These are phyloP conservation scores for Euura lappo DNA, from an alignment of 1,140 invertebrate species.

Conservation along the genomic window DNA sequence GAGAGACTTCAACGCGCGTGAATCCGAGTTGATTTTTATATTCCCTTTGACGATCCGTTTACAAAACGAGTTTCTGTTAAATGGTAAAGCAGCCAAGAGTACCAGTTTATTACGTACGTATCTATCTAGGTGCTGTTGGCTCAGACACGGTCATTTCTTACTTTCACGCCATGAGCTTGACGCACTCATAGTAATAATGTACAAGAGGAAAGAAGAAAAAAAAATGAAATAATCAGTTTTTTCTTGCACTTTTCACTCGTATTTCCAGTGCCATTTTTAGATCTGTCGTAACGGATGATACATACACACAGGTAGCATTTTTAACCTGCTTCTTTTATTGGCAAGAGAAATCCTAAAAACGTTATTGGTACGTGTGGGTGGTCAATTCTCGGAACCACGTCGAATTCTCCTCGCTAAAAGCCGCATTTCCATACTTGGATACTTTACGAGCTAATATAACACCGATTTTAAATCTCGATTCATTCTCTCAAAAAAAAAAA, in stretches of 20 bases:
- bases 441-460: too few relatives aligned
- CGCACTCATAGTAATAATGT: neutral
- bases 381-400: too few relatives aligned
- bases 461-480: too few relatives aligned
- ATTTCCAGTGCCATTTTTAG: slow-evolving; percentile 2
- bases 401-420: too few relatives aligned
- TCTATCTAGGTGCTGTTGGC: neutral
- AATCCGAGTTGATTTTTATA: too few relatives aligned
- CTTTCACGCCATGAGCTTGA: neutral
- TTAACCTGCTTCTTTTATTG: neutral
- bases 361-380: too few relatives aligned
- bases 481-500: too few relatives aligned
- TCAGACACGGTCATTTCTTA: slow-evolving; percentile 3
- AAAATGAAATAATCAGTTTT: neutral
- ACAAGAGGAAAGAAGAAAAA: neutral
- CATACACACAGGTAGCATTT: neutral
- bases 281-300: neutral
- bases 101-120: neutral
- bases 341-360: too few relatives aligned
- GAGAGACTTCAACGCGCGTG: too few relatives aligned
- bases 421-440: too few relatives aligned
- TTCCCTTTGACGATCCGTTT: too few relatives aligned
- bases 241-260: neutral
- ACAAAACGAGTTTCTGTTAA: too few relatives aligned
- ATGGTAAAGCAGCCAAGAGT: neutral